A percentile compares a stretch with the other conserved stretches of the same genome.
These are phyloP conservation scores for Rhyacichthys aspro DNA, from an alignment of 2,797 vertebrate genomes.

Conservation along the genomic window DNA sequence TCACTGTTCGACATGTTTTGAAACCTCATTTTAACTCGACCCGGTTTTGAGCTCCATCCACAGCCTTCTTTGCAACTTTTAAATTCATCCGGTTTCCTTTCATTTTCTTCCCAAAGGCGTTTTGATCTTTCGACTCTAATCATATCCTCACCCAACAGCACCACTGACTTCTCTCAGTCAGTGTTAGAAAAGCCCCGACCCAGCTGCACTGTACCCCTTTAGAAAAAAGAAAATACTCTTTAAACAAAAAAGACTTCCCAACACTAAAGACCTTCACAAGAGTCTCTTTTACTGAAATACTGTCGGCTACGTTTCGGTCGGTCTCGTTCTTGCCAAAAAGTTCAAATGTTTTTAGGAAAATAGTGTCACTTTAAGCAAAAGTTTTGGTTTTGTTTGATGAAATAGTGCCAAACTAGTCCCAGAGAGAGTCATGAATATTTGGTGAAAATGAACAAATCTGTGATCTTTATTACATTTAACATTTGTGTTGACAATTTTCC, in stretches of 20 bases:
- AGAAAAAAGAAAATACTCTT: neutral
- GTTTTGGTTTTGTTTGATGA: no score
- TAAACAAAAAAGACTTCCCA: slow-evolving; percentile 7
- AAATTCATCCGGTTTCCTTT: neutral
- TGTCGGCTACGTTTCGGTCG: neutral
- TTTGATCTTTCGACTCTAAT: slow-evolving; percentile 9
- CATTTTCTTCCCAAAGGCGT: slow-evolving; percentile 9
- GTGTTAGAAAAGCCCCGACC: no score
- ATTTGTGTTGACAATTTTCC: no score
- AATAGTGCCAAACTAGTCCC: no score
- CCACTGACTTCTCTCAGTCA: neutral
- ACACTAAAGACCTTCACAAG: slow-evolving; percentile 4
- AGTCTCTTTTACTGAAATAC: neutral
- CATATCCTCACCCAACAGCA: neutral
- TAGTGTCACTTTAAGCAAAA: no score
- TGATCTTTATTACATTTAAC: no score
- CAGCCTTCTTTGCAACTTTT: slow-evolving; percentile 1
- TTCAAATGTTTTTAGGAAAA: neutral
- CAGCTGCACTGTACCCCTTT: neutral
- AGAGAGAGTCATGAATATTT: no score
- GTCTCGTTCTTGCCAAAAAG: neutral
- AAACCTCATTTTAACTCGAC: no score
- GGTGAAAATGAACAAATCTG: no score
- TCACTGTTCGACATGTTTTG: no score
- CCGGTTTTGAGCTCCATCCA: no score